These are phyloP conservation scores for Petrolisthes cinctipes DNA, from an alignment of 2,888 invertebrate species.

Conservation along the genomic window DNA sequence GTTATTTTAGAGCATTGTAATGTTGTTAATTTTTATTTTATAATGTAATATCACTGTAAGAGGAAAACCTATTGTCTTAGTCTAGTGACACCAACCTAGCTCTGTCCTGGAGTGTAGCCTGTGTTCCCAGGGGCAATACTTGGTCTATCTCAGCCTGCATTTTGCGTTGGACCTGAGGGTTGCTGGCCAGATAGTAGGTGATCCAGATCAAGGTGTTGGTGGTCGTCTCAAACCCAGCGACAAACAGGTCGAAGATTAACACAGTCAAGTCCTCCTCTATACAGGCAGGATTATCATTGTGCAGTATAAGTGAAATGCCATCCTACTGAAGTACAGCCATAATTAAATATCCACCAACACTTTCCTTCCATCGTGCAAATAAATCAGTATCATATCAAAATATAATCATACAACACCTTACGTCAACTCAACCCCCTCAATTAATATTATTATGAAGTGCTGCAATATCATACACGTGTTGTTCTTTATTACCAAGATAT, in stretches of 20 bases:
- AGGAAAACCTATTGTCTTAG: not conserved
- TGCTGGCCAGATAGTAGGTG: constrained; percentile 39
- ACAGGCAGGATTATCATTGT: not conserved
- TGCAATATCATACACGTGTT: too few species aligned
- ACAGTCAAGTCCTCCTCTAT: constrained; percentile 15
- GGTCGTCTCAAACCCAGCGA: constrained; percentile 39
- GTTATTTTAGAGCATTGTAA: too few species aligned
- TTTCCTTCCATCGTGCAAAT: too few species aligned
- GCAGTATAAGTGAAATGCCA: not conserved
- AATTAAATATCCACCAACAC: too few species aligned
- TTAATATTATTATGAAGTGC: too few species aligned
- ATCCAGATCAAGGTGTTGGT: constrained; percentile 37
- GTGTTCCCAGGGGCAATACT: constrained; percentile 14
- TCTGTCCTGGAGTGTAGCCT: constrained; percentile 12
- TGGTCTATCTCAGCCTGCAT: constrained; percentile 40
- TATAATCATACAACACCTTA: too few species aligned
- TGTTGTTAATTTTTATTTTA: too few species aligned
- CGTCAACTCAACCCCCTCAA: too few species aligned
- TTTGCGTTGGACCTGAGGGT: constrained; percentile 39
- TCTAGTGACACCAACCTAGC: not conserved
- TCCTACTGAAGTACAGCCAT: too few species aligned
- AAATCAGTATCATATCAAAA: too few species aligned
- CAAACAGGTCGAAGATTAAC: constrained; percentile 20
- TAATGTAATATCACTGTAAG: too few species aligned
- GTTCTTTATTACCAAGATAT: too few species aligned